Base-by-base conservation (phyloP, 2,113 vertebrate genomes). In the Progne subis region DNA sequence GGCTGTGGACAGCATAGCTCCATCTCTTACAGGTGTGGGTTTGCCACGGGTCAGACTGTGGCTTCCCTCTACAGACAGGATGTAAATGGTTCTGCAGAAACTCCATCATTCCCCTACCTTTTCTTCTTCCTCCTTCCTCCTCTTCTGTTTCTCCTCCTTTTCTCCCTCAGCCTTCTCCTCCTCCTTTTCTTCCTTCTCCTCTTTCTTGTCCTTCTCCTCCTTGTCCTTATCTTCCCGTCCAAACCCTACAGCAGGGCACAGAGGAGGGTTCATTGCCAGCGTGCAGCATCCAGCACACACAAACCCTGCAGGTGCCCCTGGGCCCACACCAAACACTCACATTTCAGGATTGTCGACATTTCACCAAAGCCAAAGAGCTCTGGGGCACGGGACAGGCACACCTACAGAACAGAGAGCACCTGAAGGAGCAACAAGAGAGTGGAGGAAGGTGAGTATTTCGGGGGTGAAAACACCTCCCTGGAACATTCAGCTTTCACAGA, bases 291-390 rank as follows among this genome's bases (percentile, higher is more conserved):
- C 67, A 78, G 75, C 79, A 53, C 78, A 65, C 2, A 2, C 47
- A 32, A 5, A 59, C 31, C 47, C 56, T 20, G 65, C 60, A 57
- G 34, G 12, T 77, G 26, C 47, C 65, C 70, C 41, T 7, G 56
- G 18, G 7, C 60, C 86, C 46, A 32, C 55, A 60, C 6, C 67
- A 53, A 79, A 69, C 75, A 95, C 96, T 97, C 88, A 97, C 96
- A 96, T 93, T 96, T 96, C 91, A 94, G 94, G 80, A 97, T 97
- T 24, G 95, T 94, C 0, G 96, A 97, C 96, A 97, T 97, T 59
- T 86, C 60, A 43, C 75, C 1, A 6, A 70, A 60, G 87, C 63
- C 75, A 34, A 29, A 60, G 61, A 59, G 79, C 43, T 65, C 89
- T 72, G 39, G 46, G 43, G 24, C 79, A 72, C 55, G 0, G 63